phyloP scores from a whole-genome alignment of 2,797 vertebrate species.

The Etheostoma perlongum region DNA sequence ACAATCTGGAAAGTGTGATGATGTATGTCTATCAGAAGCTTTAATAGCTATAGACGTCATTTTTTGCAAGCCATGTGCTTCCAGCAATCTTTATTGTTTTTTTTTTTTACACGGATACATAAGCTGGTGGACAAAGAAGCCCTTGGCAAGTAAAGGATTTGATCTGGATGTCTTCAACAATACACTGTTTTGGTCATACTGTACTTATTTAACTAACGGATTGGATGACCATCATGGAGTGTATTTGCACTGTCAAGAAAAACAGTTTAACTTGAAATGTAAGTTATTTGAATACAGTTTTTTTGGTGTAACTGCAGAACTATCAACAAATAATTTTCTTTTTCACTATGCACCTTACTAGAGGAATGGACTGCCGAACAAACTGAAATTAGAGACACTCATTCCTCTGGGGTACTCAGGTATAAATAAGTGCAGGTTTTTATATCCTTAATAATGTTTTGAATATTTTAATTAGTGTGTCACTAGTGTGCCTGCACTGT shows the following conservation, averaged over 20 bases:
- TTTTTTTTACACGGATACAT: not conserved
- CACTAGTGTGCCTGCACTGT: too few relatives aligned
- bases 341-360: not conserved
- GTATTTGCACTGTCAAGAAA: not conserved
- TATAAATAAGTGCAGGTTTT: not conserved
- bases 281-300: not conserved
- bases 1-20: not conserved
- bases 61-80: not conserved
- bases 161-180: not conserved
- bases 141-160: not conserved
- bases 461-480: constrained; percentile 1
- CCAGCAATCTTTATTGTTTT: constrained; percentile 3
- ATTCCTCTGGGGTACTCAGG: not conserved
- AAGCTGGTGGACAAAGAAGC: not conserved
- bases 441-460: not conserved
- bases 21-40: not conserved
- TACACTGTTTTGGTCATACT: not conserved
- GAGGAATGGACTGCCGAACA: not conserved
- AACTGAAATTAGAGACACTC: not conserved
- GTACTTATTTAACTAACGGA: not conserved
- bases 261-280: not conserved
- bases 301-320: not conserved
- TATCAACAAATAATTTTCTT: not conserved
- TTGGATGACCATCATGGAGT: not conserved
- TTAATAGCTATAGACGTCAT: not conserved